Base-by-base conservation (phyloP, 2,888 invertebrate genomes). In the Volucella inflata region DNA sequence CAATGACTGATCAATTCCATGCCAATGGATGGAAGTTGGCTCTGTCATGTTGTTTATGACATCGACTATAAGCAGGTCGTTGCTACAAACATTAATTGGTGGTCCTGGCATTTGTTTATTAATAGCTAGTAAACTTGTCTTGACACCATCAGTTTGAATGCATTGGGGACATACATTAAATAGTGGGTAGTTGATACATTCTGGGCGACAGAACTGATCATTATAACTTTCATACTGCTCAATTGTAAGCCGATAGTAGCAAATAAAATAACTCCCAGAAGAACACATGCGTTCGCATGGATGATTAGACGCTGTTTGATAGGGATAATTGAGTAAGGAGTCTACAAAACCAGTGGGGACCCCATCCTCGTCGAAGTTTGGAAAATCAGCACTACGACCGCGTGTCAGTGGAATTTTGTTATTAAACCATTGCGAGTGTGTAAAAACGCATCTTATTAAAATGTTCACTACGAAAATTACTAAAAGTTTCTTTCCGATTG, bases 11-110 rank as follows among this genome's bases (percentile, higher is more conserved):
- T 91, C 91, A 36, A 91, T 89, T 11, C 91, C 91, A 64, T 91
- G 91, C 91, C 91, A 91, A 74, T 91, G 91, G 1, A 91, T 87
- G 0, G 90, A 90, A 0, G 91, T 90, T 2, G 89, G 88, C 74
- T 91, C 90, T 64, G 90, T 90, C 89, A 91, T 88, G 40, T 88
- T 89, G 53, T 91, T 91, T 50, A 90, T 90, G 0, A 71, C 57
- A 11, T 91, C 91, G 2, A 89, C 90, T 1, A 91, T 90, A 17
- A 91, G 88, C 2, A 90, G 89, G 55, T 91, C 91, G n/a, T 91
- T 90, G n/a, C 85, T 75, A 77, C 91, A 91, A 2, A 90, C 89
- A 72, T 90, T 90, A 12, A 91, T 90, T 3, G 88, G 62, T 71
- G 88, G 88, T 1, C 91, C 91, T 12, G 91, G 91, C 67, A 91